Evolutionary conservation across 2,888 invertebrate species (phyloP).

Genomic region (Sialis lutaria): DNA sequence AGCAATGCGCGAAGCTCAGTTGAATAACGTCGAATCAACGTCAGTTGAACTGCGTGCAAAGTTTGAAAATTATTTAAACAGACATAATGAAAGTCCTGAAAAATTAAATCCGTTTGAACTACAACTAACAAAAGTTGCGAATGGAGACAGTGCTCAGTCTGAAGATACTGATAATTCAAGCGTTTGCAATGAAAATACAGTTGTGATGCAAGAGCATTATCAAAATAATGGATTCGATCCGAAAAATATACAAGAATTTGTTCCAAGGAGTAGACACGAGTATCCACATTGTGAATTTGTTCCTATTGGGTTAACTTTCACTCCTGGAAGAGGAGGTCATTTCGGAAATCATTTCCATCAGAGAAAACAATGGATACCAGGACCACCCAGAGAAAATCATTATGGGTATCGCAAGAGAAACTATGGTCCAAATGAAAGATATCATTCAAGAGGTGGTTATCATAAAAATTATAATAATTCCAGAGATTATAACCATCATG

Average conservation of each 20-base stretch:
- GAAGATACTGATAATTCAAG: background rate
- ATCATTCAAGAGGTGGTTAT: background rate
- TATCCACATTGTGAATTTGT: background rate
- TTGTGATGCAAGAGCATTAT: background rate
- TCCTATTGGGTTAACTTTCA: background rate
- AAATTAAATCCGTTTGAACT: background rate
- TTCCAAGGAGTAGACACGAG: background rate
- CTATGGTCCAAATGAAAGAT: background rate
- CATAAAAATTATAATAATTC: background rate
- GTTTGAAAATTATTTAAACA: constrained; percentile 5
- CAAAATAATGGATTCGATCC: background rate
- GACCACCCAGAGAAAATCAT: background rate
- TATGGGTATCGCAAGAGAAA: background rate
- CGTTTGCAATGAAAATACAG: background rate
- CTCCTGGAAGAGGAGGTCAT: background rate
- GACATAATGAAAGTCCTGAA: background rate
- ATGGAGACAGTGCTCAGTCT: background rate
- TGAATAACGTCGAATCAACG: background rate
- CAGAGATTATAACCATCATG: background rate
- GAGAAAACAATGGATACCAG: too few relatives aligned
- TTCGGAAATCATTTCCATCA: background rate
- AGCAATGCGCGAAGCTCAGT: constrained; percentile 13
- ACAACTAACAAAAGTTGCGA: background rate
- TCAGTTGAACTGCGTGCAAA: constrained; percentile 3
- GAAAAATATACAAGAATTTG: background rate